Conservation (phyloP, 2,888 invertebrate species). For the Molanna angustata region DNA sequence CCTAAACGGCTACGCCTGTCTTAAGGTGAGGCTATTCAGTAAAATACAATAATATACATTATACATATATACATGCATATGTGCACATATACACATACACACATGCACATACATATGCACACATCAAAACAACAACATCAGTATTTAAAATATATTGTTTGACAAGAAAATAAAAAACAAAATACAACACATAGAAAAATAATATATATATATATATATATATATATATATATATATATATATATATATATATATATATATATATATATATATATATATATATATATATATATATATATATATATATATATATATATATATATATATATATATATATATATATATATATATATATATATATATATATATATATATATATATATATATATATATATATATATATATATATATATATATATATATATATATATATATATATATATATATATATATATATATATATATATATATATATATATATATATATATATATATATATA, state of each 20-base stretch:
- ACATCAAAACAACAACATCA: too few species aligned
- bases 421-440: constrained; percentile 22
- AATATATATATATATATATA: constrained; percentile 18
- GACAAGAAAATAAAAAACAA: too few species aligned
- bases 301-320: constrained; percentile 21
- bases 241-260: constrained; percentile 21
- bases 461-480: constrained; percentile 28
- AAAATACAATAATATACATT: too few species aligned
- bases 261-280: constrained; percentile 22
- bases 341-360: constrained; percentile 21
- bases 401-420: constrained; percentile 22
- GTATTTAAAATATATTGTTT: too few species aligned
- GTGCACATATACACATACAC: constrained; percentile 10
- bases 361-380: constrained; percentile 22
- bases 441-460: constrained; percentile 20
- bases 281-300: constrained; percentile 21
- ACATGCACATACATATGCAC: constrained; percentile 19
- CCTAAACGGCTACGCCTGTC: too few species aligned
- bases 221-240: constrained; percentile 15
- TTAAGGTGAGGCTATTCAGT: too few species aligned
- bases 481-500: not conserved
- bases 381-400: constrained; percentile 21
- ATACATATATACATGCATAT: too few species aligned
- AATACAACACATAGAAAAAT: too few species aligned
- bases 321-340: constrained; percentile 22